Conservation (phyloP, 2,888 invertebrate species). For the Orchesellides sinensis region DNA sequence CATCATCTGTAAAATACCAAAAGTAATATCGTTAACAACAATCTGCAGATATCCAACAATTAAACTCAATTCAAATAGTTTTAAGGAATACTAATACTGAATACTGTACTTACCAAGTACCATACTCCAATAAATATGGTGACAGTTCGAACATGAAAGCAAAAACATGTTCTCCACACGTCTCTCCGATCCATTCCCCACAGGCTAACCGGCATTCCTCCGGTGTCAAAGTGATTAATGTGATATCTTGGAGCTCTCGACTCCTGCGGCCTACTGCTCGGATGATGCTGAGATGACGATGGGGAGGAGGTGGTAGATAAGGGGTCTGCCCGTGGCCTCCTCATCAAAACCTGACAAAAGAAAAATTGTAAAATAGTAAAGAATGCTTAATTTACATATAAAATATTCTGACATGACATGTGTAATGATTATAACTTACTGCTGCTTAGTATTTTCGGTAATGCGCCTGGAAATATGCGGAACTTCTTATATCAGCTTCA, state of each 20-base stretch:
- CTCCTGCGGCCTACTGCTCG: conserved; percentile 11
- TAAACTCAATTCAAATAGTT: background rate
- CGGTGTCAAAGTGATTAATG: conserved; percentile 57
- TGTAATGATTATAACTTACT: no score
- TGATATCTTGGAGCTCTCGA: conserved; percentile 37
- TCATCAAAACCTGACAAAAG: conserved; percentile 51
- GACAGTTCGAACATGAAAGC: conserved; percentile 89
- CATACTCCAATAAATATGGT: conserved; percentile 89
- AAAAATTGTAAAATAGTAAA: no score
- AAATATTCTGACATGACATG: no score
- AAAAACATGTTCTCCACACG: conserved; percentile 89
- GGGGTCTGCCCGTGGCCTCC: conserved; percentile 65
- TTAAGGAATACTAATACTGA: no score
- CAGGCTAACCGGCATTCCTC: conserved; percentile 70
- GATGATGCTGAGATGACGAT: conserved; percentile 38
- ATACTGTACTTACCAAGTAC: conserved; percentile 87
- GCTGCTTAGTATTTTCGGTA: no score
- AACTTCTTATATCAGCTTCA: no score
- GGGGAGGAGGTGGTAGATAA: conserved; percentile 51
- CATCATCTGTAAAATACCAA: conserved; percentile 81
- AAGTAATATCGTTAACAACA: background rate
- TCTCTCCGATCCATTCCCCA: conserved; percentile 81
- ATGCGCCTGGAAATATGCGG: no score
- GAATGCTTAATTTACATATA: no score
- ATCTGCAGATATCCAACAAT: background rate